Base-by-base conservation (phyloP, 2,113 vertebrate species). In the Corythornis madagascariensis region DNA sequence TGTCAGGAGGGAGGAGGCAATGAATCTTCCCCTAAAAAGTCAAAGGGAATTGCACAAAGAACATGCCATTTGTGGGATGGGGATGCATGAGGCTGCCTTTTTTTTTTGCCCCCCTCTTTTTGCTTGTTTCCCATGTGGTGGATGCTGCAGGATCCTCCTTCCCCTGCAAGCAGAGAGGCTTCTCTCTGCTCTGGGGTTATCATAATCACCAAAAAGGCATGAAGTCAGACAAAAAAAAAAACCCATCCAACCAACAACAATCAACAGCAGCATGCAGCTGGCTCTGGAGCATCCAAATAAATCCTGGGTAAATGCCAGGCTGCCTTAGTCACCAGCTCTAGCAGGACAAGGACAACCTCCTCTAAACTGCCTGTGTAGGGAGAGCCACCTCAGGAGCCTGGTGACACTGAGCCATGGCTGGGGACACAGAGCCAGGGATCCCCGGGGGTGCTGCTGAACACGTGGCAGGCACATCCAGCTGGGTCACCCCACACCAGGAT, bases 271-370 rank as follows among this genome's bases (percentile, higher is more conserved):
- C 33, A 26, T 52, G 65, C 95, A 95, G 67, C 94, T 91, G 91
- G 75, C 75, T 96, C 24, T 24, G 38, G 56, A 76, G 69, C 1
- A 35, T 73, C 94, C 96, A 94, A 85, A 89, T 87, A 92, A 92
- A 86, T 22, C 79, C 87, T 94, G 94, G 92, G 94, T 93, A 93
- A 95, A 92, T 92, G 95, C 89, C 96, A 95, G 71, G 84, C 89
- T 89, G 91, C 81, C 59, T 93, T 31, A 83, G 77, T 82, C 90
- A 83, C 86, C 4, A 13, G 55, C 42, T 50, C 12, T 8, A 73
- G 84, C 1, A 1, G 88, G 85, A 57, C 19, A 10, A 84, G 92
- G 74, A 48, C 2, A 1, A 35, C 12, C 78, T 89, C 86, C 65
- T 21, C 47, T 26, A 73, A 45, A 13, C 56, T 45, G 81, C 66